These are phyloP conservation scores for Cryptotermes secundus DNA, from an alignment of 1,140 invertebrate genomes.

Conservation along the genomic window DNA sequence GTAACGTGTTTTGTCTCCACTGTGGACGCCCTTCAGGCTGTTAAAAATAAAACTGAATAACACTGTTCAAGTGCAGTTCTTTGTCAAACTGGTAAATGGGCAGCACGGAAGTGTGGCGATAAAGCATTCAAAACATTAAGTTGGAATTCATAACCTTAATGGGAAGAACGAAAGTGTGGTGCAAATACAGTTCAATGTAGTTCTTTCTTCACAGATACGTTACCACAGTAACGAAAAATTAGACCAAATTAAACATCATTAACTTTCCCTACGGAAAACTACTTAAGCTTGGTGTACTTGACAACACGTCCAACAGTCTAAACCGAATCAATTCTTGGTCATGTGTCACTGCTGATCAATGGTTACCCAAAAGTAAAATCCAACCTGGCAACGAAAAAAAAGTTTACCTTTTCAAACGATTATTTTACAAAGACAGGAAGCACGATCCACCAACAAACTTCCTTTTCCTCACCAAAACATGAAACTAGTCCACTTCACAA, in stretches of 20 bases:
- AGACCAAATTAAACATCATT: neutral
- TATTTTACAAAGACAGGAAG: neutral
- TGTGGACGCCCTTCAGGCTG: too few relatives aligned
- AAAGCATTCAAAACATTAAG: neutral
- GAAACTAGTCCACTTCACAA: neutral
- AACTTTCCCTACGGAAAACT: neutral
- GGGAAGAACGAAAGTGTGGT: too few relatives aligned
- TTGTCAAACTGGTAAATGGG: too few relatives aligned
- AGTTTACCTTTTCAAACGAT: neutral
- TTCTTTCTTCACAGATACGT: neutral
- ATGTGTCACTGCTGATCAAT: slow-evolving; percentile 6
- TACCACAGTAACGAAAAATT: neutral
- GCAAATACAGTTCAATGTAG: neutral
- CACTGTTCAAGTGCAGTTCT: too few relatives aligned
- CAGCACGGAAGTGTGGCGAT: neutral
- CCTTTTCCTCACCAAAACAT: slow-evolving; percentile 19
- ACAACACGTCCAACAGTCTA: neutral
- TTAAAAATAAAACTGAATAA: neutral
- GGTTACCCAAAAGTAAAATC: neutral
- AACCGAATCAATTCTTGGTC: neutral
- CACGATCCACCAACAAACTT: slow-evolving; percentile 5
- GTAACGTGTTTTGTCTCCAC: too few relatives aligned
- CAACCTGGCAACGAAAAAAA: neutral
- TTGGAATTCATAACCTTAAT: neutral
- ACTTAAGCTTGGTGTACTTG: neutral